Evolutionary conservation across 1,140 invertebrate genomes (phyloP).

Genomic region (Anagrus nilaparvatae): DNA sequence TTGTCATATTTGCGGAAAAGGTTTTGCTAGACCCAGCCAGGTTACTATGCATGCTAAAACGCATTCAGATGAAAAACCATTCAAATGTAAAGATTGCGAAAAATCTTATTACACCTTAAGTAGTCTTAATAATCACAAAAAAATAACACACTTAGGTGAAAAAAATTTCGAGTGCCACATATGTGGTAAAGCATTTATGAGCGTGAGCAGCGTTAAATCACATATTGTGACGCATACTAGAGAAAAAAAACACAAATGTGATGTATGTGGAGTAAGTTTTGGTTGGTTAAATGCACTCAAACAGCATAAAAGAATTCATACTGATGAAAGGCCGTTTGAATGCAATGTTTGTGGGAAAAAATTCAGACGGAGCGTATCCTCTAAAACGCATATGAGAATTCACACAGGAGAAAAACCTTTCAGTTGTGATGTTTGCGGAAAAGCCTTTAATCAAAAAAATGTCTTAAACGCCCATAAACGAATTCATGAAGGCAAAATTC

Average conservation of each 20-base stretch:
- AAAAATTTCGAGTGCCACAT: slow-evolving; percentile 37
- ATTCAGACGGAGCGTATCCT: slow-evolving; percentile 39
- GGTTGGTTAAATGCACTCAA: slow-evolving; percentile 45
- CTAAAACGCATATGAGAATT: slow-evolving; percentile 10
- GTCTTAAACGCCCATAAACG: slow-evolving; percentile 15
- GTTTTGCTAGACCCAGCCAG: slow-evolving; percentile 34
- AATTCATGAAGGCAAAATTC: too few species aligned
- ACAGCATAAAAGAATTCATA: slow-evolving; percentile 45
- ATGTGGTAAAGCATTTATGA: slow-evolving; percentile 41
- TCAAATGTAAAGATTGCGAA: slow-evolving; percentile 40
- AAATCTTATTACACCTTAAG: too few species aligned
- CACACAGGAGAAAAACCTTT: slow-evolving; percentile 14
- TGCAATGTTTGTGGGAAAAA: slow-evolving; percentile 65
- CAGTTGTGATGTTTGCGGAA: slow-evolving; percentile 7
- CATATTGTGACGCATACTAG: slow-evolving; percentile 64
- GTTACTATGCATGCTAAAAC: too few species aligned
- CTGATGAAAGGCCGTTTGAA: slow-evolving; percentile 63
- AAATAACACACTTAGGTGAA: too few species aligned
- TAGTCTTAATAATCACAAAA: too few species aligned
- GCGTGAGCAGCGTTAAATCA: slow-evolving; percentile 54
- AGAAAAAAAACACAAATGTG: slow-evolving; percentile 41
- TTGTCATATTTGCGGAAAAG: slow-evolving; percentile 31
- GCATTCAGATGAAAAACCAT: slow-evolving; percentile 38
- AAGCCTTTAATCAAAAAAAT: slow-evolving; percentile 12
- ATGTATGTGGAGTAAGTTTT: slow-evolving; percentile 48